Evolutionary conservation across 1,140 invertebrate genomes (phyloP).

Genomic region (Danaus plexippus): DNA sequence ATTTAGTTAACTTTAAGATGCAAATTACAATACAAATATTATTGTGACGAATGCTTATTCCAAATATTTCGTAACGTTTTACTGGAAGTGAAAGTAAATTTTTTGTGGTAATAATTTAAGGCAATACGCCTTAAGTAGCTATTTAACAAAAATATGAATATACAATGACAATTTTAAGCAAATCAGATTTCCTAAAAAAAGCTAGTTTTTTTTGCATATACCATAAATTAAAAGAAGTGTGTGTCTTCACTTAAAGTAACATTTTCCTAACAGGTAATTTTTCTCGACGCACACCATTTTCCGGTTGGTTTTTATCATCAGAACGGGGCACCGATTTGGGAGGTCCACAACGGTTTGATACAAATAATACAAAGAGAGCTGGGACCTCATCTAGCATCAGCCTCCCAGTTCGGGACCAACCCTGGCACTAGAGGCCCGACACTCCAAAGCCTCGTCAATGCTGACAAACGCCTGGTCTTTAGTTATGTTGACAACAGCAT

Average conservation of each 20-base stretch:
- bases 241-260: background rate
- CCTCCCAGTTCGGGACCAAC: slow-evolving; percentile 58
- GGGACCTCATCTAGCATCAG: slow-evolving; percentile 69
- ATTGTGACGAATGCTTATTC: no score
- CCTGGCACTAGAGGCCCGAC: slow-evolving; percentile 69
- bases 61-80: no score
- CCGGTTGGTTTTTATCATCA: slow-evolving; percentile 76
- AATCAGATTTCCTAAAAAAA: no score
- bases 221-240: background rate
- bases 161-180: no score
- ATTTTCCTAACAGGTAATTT: slow-evolving; percentile 68
- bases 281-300: slow-evolving; percentile 82
- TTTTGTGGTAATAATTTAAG: no score
- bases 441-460: slow-evolving; percentile 75
- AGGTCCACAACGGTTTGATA: slow-evolving; percentile 73
- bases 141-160: no score
- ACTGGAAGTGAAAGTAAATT: no score
- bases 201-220: no score
- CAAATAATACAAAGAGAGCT: slow-evolving; percentile 76
- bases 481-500: slow-evolving; percentile 75
- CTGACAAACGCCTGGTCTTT: slow-evolving; percentile 76
- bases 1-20: background rate
- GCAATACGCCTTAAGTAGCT: no score
- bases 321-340: slow-evolving; percentile 55
- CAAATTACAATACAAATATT: no score